A percentile compares a stretch with the other conserved stretches of the same genome.
Conservation (phyloP, 2,888 invertebrate species). For the Nemoura dubitans region DNA sequence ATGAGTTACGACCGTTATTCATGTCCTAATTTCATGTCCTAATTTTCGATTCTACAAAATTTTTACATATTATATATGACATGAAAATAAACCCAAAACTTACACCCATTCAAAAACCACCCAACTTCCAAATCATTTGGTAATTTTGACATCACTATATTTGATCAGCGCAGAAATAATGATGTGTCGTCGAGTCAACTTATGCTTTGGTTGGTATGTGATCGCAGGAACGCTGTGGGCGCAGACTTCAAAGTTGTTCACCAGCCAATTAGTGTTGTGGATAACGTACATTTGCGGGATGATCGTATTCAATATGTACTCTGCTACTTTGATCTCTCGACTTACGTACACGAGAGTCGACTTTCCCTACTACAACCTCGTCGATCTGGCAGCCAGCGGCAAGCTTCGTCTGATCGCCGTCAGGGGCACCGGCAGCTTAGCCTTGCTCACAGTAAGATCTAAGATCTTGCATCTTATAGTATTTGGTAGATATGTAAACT, state of each 20-base stretch:
- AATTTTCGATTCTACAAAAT: too few species aligned
- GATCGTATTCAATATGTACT: constrained; percentile 34
- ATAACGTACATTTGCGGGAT: constrained; percentile 3
- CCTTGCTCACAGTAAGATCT: background rate
- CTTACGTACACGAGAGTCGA: background rate
- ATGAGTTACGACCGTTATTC: too few species aligned
- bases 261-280: constrained; percentile 25
- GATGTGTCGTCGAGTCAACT: background rate
- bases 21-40: too few species aligned
- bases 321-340: constrained; percentile 20
- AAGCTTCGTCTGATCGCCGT: background rate
- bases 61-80: too few species aligned
- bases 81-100: too few species aligned
- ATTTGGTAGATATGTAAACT: background rate
- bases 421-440: constrained; percentile 9
- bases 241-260: constrained; percentile 1
- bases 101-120: too few species aligned
- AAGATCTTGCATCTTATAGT: background rate
- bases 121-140: background rate
- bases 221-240: background rate
- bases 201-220: background rate
- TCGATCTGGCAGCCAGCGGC: background rate
- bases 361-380: background rate
- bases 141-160: background rate
- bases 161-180: background rate